Percentiles rank a stretch among this genome's conserved stretches.
These are phyloP conservation scores for Rhaphigaster nebulosa DNA, from an alignment of 2,888 invertebrate species.

Conservation along the genomic window DNA sequence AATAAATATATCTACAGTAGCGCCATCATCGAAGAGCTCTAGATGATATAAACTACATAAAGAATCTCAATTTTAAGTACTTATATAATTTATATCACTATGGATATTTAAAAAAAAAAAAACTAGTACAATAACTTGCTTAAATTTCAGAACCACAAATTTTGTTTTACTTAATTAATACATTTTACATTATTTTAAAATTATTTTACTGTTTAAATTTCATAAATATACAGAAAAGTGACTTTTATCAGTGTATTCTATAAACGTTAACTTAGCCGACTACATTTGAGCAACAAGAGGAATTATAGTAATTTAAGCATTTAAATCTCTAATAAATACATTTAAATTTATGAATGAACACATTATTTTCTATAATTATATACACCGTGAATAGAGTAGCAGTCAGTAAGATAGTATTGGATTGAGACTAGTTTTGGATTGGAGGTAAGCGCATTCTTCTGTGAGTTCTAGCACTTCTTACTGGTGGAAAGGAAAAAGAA, in stretches of 20 bases:
- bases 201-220: neutral
- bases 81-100: neutral
- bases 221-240: neutral
- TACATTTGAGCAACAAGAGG: slow-evolving; percentile 15
- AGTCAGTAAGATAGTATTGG: neutral
- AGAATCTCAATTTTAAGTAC: neutral
- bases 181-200: neutral
- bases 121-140: neutral
- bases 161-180: neutral
- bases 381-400: neutral
- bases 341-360: slow-evolving; percentile 6
- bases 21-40: slow-evolving; percentile 29
- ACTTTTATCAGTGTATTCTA: neutral
- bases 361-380: neutral
- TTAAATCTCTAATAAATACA: slow-evolving; percentile 32
- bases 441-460: slow-evolving; percentile 66
- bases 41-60: neutral
- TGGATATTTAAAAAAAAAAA: neutral
- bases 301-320: slow-evolving; percentile 2
- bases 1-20: slow-evolving; percentile 57
- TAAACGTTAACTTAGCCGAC: neutral
- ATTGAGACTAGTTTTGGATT: slow-evolving; percentile 8
- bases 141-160: neutral
- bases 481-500: slow-evolving; percentile 61
- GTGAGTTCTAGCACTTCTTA: slow-evolving; percentile 66